Evolutionary conservation across 2,113 vertebrate species (phyloP).

Genomic region (Trachemys scripta): DNA sequence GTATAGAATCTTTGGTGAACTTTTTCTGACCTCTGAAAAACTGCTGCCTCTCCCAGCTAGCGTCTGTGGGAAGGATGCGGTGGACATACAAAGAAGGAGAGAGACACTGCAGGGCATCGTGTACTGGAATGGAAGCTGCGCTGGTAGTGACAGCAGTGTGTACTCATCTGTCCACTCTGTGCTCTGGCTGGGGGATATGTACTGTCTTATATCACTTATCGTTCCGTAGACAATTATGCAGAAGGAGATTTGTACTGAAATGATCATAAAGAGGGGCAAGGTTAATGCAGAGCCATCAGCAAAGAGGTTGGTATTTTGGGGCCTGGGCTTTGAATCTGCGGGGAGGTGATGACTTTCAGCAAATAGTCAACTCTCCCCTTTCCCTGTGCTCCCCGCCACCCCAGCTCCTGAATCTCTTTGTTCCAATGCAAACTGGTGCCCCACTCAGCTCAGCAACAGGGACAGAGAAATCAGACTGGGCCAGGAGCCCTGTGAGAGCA

Average conservation of each 20-base stretch:
- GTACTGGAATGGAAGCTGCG: not conserved
- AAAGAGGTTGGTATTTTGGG: not conserved
- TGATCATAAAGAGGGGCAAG: not conserved
- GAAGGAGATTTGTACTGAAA: not conserved
- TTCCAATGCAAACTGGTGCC: too few relatives aligned
- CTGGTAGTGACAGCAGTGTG: not conserved
- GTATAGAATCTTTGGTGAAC: not conserved
- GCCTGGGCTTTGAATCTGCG: too few relatives aligned
- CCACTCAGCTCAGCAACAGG: too few relatives aligned
- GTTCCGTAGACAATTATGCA: not conserved
- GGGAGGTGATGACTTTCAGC: too few relatives aligned
- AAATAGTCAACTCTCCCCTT: too few relatives aligned
- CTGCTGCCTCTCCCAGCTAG: rapidly evolving
- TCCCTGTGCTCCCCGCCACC: too few relatives aligned
- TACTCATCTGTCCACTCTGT: not conserved
- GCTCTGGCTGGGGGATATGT: not conserved
- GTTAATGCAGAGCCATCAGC: not conserved
- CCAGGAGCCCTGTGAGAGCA: not conserved
- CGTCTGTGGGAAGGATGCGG: not conserved
- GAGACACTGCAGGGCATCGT: too few relatives aligned
- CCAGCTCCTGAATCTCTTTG: too few relatives aligned
- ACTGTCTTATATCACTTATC: not conserved
- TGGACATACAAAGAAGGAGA: too few relatives aligned
- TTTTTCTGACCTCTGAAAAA: not conserved
- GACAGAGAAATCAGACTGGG: not conserved